A percentile compares a stretch with the other conserved stretches of the same genome.
These are phyloP conservation scores for Laticauda laticaudata DNA, from an alignment of 2,113 vertebrate genomes.

Conservation along the genomic window DNA sequence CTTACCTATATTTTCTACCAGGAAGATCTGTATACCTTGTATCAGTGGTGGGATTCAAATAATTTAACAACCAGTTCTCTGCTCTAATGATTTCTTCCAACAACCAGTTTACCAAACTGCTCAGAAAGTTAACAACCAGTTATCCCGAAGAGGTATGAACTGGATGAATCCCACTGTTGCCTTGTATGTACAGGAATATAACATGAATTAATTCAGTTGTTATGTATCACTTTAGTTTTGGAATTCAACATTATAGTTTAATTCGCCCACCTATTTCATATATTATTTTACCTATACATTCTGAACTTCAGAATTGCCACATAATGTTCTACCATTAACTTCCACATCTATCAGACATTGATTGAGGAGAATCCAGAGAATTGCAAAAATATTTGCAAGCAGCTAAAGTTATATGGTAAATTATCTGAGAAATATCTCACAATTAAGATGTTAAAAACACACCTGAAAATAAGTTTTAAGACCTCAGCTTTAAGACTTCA, in stretches of 20 bases:
- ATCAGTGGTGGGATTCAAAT: no score
- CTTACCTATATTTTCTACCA: neutral
- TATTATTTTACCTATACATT: neutral
- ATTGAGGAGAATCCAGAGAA: neutral
- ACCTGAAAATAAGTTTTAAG: neutral
- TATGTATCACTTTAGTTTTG: neutral
- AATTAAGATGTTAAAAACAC: neutral
- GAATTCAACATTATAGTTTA: conserved; percentile 24
- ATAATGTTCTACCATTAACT: neutral
- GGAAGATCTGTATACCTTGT: neutral
- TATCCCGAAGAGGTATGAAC: no score
- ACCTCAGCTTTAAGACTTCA: neutral
- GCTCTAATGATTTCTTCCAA: no score
- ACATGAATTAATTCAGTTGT: neutral
- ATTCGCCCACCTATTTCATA: neutral
- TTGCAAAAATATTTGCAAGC: neutral
- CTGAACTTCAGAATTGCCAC: neutral
- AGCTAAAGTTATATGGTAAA: neutral
- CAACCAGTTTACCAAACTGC: no score
- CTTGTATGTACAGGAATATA: neutral
- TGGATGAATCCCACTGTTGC: no score
- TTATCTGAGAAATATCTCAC: neutral
- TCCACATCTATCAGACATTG: neutral
- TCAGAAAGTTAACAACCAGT: no score
- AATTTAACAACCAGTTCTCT: no score